Evolutionary conservation across 1,140 invertebrate genomes (phyloP).

Genomic region (Orius insidiosus): DNA sequence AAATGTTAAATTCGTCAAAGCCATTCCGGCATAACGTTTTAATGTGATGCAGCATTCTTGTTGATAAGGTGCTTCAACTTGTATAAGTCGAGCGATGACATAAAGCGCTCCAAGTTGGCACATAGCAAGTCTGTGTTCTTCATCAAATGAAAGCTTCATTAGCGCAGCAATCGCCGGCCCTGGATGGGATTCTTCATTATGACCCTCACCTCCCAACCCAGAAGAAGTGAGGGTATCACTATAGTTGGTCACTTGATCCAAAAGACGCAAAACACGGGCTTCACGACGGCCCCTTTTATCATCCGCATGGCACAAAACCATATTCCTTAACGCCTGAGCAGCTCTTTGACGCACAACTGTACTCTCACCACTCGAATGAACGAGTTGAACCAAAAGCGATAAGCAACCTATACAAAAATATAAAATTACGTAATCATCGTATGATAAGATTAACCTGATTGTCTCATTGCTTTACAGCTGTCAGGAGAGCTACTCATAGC

Average conservation of each 20-base stretch:
- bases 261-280: conserved; percentile 59
- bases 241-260: conserved; percentile 53
- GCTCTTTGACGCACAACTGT: conserved; percentile 58
- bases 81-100: conserved; percentile 63
- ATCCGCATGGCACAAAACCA: conserved; percentile 82
- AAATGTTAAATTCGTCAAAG: conserved; percentile 91
- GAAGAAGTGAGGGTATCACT: conserved; percentile 13
- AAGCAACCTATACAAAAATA: conserved; percentile 47
- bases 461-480: conserved; percentile 78
- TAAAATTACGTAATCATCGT: not conserved
- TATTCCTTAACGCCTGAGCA: conserved; percentile 73
- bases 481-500: conserved; percentile 82
- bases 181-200: conserved; percentile 56
- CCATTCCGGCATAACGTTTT: conserved; percentile 86
- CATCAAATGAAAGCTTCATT: conserved; percentile 95
- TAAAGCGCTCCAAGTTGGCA: conserved; percentile 84
- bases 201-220: conserved; percentile 1
- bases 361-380: conserved; percentile 56
- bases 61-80: conserved; percentile 65
- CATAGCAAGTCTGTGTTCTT: conserved; percentile 86
- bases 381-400: conserved; percentile 77
- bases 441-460: conserved; percentile 42
- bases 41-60: conserved; percentile 66
- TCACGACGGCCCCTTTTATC: conserved; percentile 76
- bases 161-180: conserved; percentile 68